These are phyloP conservation scores for Halcyon badia DNA, from an alignment of 2,797 vertebrate species.

Conservation along the genomic window DNA sequence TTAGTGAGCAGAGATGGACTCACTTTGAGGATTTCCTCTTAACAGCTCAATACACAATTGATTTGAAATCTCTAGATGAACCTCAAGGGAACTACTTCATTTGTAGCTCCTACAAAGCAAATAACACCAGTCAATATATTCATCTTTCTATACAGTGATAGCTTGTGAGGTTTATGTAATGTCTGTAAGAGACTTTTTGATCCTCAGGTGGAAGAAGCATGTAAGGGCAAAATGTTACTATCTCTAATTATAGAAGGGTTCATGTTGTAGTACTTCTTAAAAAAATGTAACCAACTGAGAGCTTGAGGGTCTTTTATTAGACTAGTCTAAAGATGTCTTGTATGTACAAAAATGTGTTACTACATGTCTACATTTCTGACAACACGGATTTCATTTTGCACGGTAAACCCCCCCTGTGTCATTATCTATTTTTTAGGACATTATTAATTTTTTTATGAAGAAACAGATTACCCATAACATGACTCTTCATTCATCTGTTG, in stretches of 20 bases:
- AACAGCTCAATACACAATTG: background rate
- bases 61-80: background rate
- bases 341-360: slow-evolving; percentile 28
- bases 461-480: slow-evolving; percentile 12
- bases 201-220: background rate
- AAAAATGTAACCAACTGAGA: background rate
- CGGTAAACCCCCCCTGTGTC: slow-evolving; percentile 42
- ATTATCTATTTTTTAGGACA: slow-evolving; percentile 35
- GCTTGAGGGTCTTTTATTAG: background rate
- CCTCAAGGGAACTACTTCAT: background rate
- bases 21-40: background rate
- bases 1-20: background rate
- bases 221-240: background rate
- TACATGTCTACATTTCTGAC: slow-evolving; percentile 21
- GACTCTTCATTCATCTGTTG: background rate
- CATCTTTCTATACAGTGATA: background rate
- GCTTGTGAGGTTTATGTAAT: background rate
- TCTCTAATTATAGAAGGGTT: slow-evolving; percentile 18
- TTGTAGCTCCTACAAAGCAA: background rate
- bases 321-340: background rate
- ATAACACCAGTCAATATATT: background rate
- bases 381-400: slow-evolving; percentile 53
- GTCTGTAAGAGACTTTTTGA: background rate
- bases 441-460: slow-evolving; percentile 53
- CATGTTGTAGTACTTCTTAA: background rate